These are phyloP conservation scores for Aphaenogaster rudis DNA, from an alignment of 1,140 invertebrate genomes.

Conservation along the genomic window DNA sequence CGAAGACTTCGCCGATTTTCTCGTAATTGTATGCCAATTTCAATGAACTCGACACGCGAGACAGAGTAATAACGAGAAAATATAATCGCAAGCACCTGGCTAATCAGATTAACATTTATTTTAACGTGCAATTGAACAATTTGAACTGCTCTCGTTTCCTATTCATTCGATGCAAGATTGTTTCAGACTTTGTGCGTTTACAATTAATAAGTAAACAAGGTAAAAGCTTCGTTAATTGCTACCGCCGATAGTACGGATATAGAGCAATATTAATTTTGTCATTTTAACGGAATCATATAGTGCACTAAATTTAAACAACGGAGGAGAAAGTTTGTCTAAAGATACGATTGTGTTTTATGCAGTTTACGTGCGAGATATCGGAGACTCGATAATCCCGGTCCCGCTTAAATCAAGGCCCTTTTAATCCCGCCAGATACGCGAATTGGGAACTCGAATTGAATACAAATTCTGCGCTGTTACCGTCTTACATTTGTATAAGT, in stretches of 20 bases:
- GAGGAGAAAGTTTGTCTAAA: neutral
- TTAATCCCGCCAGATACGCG: conserved; percentile 50
- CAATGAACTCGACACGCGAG: neutral
- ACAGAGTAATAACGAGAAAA: neutral
- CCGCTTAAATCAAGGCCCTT: conserved; percentile 57
- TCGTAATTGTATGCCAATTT: conserved; percentile 22
- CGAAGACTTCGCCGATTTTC: neutral
- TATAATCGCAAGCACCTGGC: conserved; percentile 20
- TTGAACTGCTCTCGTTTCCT: neutral
- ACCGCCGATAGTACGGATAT: neutral
- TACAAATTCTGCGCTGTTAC: conserved; percentile 46
- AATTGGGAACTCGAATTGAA: conserved; percentile 58
- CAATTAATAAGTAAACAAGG: neutral
- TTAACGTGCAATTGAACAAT: neutral
- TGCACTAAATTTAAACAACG: neutral
- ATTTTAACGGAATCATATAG: conserved; percentile 26
- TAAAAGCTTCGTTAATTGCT: neutral
- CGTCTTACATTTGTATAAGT: conserved; percentile 44
- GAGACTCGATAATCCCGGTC: conserved; percentile 48
- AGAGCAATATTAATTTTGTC: conserved; percentile 41
- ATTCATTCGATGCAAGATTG: neutral
- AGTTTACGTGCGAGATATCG: conserved; percentile 55
- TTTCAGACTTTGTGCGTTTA: neutral
- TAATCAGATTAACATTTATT: conserved; percentile 35
- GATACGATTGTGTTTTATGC: conserved; percentile 60